Conservation (phyloP, 2,888 invertebrate species). For the Xanthostigma xanthostigma region DNA sequence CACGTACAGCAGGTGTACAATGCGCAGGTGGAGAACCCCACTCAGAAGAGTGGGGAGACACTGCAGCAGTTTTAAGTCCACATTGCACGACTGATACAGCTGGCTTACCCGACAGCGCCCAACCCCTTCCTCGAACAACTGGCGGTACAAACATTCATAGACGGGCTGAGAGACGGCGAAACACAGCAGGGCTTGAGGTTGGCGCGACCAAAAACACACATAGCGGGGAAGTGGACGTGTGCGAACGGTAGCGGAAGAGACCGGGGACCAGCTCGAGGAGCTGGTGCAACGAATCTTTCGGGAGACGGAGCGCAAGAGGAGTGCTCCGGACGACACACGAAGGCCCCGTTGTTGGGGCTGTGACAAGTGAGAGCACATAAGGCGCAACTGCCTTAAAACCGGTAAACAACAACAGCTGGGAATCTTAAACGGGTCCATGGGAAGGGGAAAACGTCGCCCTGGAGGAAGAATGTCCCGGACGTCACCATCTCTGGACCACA, state of each 20-base stretch:
- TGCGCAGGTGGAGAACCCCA: background rate
- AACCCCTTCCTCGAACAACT: background rate
- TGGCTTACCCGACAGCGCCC: background rate
- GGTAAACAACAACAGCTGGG: too few species aligned
- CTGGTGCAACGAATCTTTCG: background rate
- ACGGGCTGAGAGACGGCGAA: background rate
- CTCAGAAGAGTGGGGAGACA: background rate
- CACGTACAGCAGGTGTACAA: background rate
- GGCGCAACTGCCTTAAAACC: too few species aligned
- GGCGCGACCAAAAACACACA: background rate
- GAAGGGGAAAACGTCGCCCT: too few species aligned
- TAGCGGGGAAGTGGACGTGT: background rate
- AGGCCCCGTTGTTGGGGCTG: too few species aligned
- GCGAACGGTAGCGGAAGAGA: background rate
- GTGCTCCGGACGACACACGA: too few species aligned
- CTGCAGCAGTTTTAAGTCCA: background rate
- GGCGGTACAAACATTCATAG: background rate
- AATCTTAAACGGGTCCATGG: too few species aligned
- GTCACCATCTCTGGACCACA: too few species aligned
- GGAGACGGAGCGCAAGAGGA: too few species aligned
- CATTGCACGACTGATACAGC: too few species aligned
- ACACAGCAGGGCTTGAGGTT: background rate
- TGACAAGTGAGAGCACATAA: too few species aligned
- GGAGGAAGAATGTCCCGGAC: too few species aligned
- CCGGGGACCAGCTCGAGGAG: background rate